Percentiles rank a stretch among this genome's conserved stretches.
These are phyloP conservation scores for Formica exsecta DNA, from an alignment of 1,140 invertebrate genomes.

Conservation along the genomic window DNA sequence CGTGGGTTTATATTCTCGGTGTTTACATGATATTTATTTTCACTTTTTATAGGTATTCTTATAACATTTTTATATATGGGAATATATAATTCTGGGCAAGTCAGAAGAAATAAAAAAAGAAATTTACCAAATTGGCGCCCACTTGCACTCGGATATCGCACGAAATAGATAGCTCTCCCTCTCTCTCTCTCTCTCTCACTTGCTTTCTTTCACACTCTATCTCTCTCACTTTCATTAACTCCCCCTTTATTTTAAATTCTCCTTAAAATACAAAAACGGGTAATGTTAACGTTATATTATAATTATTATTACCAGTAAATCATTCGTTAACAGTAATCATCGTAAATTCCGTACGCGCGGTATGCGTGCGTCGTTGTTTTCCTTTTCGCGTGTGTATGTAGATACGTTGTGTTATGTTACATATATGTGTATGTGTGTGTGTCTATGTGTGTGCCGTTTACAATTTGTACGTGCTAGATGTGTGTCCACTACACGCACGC, in stretches of 20 bases:
- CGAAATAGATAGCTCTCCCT: constrained; percentile 60
- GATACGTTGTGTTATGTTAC: constrained; percentile 18
- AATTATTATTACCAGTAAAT: constrained; percentile 62
- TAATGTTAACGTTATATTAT: constrained; percentile 75
- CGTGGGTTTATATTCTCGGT: constrained; percentile 52
- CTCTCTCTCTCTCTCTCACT: constrained; percentile 49
- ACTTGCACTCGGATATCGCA: constrained; percentile 66
- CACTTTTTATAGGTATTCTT: constrained; percentile 76
- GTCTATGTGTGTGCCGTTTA: constrained; percentile 30
- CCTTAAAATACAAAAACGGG: constrained; percentile 78
- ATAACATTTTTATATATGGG: constrained; percentile 77
- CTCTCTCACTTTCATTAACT: constrained; percentile 64
- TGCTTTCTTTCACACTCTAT: constrained; percentile 52
- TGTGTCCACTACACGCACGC: background rate
- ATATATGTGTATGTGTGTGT: constrained; percentile 37
- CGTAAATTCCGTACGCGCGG: constrained; percentile 60
- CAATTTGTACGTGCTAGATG: background rate
- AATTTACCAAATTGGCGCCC: constrained; percentile 76
- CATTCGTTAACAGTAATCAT: constrained; percentile 66
- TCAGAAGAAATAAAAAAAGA: constrained; percentile 79
- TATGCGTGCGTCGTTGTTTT: constrained; percentile 70
- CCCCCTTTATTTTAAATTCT: constrained; percentile 51
- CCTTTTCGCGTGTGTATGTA: constrained; percentile 6
- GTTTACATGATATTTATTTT: constrained; percentile 80
- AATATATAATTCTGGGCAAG: constrained; percentile 79